A percentile compares a stretch with the other conserved stretches of the same genome.
Conservation (phyloP, 2,113 vertebrate genomes). For the Phasianus colchicus region DNA sequence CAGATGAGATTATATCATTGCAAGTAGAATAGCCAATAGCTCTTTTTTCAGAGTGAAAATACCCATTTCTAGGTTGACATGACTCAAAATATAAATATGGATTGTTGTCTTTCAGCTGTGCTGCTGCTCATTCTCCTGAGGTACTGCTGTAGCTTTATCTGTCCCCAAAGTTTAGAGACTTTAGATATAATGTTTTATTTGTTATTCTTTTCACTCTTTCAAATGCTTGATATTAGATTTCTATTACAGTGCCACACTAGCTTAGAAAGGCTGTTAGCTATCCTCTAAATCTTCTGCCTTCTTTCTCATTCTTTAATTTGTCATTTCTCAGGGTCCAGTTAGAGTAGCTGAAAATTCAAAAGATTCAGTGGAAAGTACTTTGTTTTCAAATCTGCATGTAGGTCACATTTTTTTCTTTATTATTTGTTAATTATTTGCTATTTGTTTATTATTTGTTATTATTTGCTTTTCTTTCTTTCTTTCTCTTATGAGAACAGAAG, state of each 20-base stretch:
- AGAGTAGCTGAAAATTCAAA: neutral
- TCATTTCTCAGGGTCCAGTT: neutral
- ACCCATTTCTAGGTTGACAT: neutral
- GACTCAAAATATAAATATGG: neutral
- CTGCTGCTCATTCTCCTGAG: neutral
- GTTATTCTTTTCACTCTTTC: slow-evolving; percentile 7
- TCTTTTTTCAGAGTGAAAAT: neutral
- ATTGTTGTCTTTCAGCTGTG: neutral
- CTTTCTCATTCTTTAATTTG: slow-evolving; percentile 32
- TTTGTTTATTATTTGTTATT: neutral
- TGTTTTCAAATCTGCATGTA: neutral
- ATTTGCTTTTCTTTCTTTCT: fast-evolving
- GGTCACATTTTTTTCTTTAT: neutral
- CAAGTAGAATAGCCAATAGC: neutral
- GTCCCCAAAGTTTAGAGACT: neutral
- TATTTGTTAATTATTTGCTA: no score
- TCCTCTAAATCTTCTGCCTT: slow-evolving; percentile 1
- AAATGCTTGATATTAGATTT: slow-evolving; percentile 39
- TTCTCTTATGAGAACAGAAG: neutral
- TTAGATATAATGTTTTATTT: neutral
- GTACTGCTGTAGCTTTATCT: neutral
- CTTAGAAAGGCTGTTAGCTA: slow-evolving; percentile 11
- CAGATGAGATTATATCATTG: neutral
- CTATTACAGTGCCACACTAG: neutral
- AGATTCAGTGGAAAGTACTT: neutral